phyloP scores from a whole-genome alignment of 1,140 invertebrate species.

The Trichonephila clavata region DNA sequence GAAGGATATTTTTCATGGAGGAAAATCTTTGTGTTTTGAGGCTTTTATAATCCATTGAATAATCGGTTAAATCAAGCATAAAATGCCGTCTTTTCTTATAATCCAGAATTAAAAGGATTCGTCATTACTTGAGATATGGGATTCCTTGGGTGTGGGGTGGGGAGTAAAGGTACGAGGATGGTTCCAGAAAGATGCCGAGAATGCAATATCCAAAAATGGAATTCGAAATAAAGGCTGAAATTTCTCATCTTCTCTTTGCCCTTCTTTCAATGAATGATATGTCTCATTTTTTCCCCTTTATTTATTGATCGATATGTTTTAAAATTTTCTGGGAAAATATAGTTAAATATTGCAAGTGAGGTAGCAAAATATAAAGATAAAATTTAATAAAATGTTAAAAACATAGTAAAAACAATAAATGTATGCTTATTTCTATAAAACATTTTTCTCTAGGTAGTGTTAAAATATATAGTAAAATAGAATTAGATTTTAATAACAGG shows the following conservation, averaged over 20 bases:
- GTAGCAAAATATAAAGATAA: too few species aligned
- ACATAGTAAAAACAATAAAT: too few species aligned
- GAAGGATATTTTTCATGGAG: neutral
- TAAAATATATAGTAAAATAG: too few species aligned
- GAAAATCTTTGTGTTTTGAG: neutral
- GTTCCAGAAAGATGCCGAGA: neutral
- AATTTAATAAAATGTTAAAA: neutral
- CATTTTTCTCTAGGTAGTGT: too few species aligned
- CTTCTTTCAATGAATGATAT: neutral
- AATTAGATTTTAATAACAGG: too few species aligned
- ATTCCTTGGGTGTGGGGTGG: neutral
- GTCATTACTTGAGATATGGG: neutral
- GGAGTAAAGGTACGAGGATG: neutral
- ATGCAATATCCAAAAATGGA: neutral
- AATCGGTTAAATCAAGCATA: constrained; percentile 11
- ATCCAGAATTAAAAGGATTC: neutral
- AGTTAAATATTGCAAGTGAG: neutral
- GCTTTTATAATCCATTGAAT: neutral
- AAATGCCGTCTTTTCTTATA: neutral
- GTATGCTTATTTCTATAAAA: neutral
- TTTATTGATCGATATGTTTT: neutral
- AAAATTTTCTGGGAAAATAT: too few species aligned
- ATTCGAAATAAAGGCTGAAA: neutral
- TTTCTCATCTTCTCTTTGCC: neutral
- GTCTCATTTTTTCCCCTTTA: neutral